phyloP scores from a whole-genome alignment of 2,888 invertebrate species.

The Sesia bembeciformis region DNA sequence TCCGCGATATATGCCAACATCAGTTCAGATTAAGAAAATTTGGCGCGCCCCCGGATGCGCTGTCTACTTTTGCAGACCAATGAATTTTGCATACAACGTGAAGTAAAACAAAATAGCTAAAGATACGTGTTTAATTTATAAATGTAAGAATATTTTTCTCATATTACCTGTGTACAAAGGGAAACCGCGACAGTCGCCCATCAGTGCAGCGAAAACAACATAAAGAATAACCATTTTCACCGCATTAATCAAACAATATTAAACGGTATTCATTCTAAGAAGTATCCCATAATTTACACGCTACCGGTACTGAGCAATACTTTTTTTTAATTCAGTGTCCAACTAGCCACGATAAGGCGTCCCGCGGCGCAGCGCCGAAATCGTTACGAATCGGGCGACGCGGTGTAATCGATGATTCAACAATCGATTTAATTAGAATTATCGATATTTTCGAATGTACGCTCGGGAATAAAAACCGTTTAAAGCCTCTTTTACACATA shows the following conservation, averaged over 20 bases:
- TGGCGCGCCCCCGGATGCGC: too few relatives aligned
- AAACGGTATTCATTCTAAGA: constrained; percentile 18
- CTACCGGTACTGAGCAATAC: constrained; percentile 41
- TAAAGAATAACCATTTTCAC: neutral
- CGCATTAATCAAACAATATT: neutral
- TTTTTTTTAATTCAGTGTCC: constrained; percentile 16
- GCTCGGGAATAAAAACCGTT: neutral
- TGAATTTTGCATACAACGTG: too few relatives aligned
- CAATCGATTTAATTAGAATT: constrained; percentile 68
- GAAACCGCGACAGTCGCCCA: too few relatives aligned
- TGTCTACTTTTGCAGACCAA: too few relatives aligned
- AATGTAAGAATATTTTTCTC: too few relatives aligned
- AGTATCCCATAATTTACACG: constrained; percentile 31
- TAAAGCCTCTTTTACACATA: neutral
- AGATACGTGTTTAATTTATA: too few relatives aligned
- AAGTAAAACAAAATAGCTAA: too few relatives aligned
- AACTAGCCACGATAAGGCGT: constrained; percentile 12
- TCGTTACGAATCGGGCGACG: constrained; percentile 38
- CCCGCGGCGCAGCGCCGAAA: constrained; percentile 32
- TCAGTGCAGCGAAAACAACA: too few relatives aligned
- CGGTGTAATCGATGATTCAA: constrained; percentile 62
- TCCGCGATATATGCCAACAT: too few relatives aligned
- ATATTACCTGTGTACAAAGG: too few relatives aligned
- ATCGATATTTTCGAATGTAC: constrained; percentile 32
- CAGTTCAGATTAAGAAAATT: too few relatives aligned